A percentile compares a stretch with the other conserved stretches of the same genome.
These are phyloP conservation scores for Silurus glanis DNA, from an alignment of 2,113 vertebrate genomes.

Conservation along the genomic window DNA sequence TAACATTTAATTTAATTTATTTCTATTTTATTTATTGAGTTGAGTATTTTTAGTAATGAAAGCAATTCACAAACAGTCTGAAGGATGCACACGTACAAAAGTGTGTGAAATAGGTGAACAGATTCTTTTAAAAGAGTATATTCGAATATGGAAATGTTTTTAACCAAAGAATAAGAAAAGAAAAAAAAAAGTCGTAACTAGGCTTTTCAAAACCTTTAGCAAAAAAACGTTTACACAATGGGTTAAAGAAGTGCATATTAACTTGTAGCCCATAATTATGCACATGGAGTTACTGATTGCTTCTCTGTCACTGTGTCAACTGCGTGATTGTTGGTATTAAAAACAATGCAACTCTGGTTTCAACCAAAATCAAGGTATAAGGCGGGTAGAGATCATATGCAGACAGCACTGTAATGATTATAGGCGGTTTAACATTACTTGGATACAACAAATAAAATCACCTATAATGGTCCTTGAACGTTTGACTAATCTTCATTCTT, in stretches of 20 bases:
- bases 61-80: too few relatives aligned
- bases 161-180: too few relatives aligned
- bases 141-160: too few relatives aligned
- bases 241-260: background rate
- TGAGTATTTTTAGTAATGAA: too few relatives aligned
- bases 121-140: too few relatives aligned
- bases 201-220: too few relatives aligned
- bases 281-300: background rate
- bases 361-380: background rate
- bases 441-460: background rate
- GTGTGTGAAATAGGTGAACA: too few relatives aligned
- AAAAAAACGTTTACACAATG: background rate
- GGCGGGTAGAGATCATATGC: background rate
- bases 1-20: too few relatives aligned
- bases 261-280: background rate
- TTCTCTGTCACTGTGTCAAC: background rate
- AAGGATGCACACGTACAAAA: too few relatives aligned
- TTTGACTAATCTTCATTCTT: background rate
- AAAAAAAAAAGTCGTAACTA: too few relatives aligned
- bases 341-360: background rate
- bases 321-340: background rate
- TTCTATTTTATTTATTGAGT: too few relatives aligned
- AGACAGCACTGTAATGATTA: background rate
- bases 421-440: background rate
- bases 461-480: background rate